phyloP scores from a whole-genome alignment of 2,113 vertebrate genomes.

The Macroglossus sobrinus region DNA sequence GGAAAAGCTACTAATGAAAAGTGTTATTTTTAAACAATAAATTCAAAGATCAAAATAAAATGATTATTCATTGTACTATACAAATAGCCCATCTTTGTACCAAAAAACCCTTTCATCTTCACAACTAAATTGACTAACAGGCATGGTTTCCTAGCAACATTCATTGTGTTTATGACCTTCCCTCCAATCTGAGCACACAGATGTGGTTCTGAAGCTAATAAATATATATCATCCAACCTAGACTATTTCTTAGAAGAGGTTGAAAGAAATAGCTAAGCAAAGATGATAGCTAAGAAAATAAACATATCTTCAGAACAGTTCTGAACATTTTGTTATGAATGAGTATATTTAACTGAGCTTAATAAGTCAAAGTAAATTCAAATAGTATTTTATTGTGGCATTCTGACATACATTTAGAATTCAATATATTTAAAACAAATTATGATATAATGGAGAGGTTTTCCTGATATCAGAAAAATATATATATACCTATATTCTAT shows the following conservation, averaged over 20 bases:
- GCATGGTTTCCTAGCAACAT: conserved; percentile 91
- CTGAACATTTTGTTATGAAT: conserved; percentile 63
- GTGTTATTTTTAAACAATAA: conserved; percentile 85
- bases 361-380: conserved; percentile 58
- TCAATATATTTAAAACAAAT: background rate
- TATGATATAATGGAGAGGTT: background rate
- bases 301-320: conserved; percentile 57
- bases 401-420: conserved; percentile 48
- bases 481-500: background rate
- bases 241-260: conserved; percentile 75
- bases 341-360: conserved; percentile 59
- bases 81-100: conserved; percentile 86
- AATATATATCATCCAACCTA: conserved; percentile 83
- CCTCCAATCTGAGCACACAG: conserved; percentile 87
- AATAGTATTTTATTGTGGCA: conserved; percentile 27
- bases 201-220: conserved; percentile 88
- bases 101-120: conserved; percentile 86
- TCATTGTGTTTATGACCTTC: conserved; percentile 90
- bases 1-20: conserved; percentile 75
- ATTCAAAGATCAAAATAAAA: conserved; percentile 87
- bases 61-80: conserved; percentile 86
- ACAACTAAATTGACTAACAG: conserved; percentile 89
- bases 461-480: background rate
- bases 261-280: conserved; percentile 70
- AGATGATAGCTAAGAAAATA: conserved; percentile 72